Evolutionary conservation across 1,140 invertebrate genomes (phyloP).

Genomic region (Tetragnatha versicolor): DNA sequence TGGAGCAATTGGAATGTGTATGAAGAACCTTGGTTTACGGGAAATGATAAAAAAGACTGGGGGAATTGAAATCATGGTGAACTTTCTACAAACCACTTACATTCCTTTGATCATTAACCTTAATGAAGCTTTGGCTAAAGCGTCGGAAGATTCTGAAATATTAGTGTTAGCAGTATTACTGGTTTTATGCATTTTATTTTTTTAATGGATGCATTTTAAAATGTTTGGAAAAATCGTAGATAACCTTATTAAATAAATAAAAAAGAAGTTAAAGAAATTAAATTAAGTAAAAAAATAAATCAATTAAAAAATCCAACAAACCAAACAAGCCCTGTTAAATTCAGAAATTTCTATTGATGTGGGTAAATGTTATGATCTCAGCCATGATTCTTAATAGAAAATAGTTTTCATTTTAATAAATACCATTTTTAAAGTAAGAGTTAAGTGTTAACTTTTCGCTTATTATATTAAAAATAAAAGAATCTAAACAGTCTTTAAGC

Average conservation of each 20-base stretch:
- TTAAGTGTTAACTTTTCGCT: not conserved
- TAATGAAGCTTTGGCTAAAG: conserved; percentile 32
- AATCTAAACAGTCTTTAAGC: too few relatives aligned
- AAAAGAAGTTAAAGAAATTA: too few relatives aligned
- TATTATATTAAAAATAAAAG: not conserved
- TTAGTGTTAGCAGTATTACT: conserved; percentile 35
- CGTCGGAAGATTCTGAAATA: conserved; percentile 36
- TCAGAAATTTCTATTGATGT: too few relatives aligned
- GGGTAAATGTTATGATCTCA: not conserved
- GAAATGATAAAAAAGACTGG: conserved; percentile 26
- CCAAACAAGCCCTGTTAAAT: too few relatives aligned
- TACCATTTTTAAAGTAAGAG: too few relatives aligned
- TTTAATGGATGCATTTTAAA: too few relatives aligned
- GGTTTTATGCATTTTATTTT: too few relatives aligned
- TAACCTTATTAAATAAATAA: too few relatives aligned
- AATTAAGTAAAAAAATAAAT: too few relatives aligned
- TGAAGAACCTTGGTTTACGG: not conserved
- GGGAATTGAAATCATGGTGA: conserved; percentile 38
- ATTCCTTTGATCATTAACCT: conserved; percentile 37
- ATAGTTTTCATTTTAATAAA: too few relatives aligned
- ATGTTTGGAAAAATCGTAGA: too few relatives aligned
- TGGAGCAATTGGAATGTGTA: conserved; percentile 35
- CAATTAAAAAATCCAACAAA: too few relatives aligned
- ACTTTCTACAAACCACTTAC: conserved; percentile 37
- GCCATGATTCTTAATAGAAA: not conserved